Evolutionary conservation across 2,113 vertebrate genomes (phyloP).

Genomic region (Ramphastos sulfuratus): DNA sequence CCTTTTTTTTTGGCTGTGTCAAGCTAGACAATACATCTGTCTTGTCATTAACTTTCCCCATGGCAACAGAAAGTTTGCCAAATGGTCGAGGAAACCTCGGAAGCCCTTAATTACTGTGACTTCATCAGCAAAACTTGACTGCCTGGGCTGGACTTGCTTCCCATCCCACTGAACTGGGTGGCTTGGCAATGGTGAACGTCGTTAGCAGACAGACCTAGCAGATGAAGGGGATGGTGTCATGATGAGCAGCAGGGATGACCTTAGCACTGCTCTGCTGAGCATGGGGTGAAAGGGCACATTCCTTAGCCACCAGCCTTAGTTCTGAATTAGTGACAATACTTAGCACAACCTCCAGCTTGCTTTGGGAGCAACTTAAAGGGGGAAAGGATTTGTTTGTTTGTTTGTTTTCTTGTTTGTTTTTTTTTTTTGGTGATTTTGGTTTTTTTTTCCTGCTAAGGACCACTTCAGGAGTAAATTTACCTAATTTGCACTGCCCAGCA

Average conservation of each 20-base stretch:
- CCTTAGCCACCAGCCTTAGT: neutral
- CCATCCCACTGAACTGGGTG: neutral
- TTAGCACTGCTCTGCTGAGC: neutral
- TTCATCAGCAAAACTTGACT: conserved; percentile 16
- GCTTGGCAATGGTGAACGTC: neutral
- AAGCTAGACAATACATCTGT: conserved; percentile 38
- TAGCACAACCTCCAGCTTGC: neutral
- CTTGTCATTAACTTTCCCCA: conserved; percentile 39
- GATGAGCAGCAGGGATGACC: rapidly evolving
- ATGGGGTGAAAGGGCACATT: neutral
- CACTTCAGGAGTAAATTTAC: no score
- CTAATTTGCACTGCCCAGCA: neutral
- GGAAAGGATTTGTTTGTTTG: neutral
- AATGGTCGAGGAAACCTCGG: neutral
- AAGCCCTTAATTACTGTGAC: conserved; percentile 28
- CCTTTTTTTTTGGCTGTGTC: conserved; percentile 52
- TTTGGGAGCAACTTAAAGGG: neutral
- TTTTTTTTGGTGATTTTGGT: no score
- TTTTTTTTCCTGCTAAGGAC: neutral
- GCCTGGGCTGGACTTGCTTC: neutral
- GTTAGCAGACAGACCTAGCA: neutral
- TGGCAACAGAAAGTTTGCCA: neutral
- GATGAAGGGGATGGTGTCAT: rapidly evolving
- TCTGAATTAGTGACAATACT: neutral
- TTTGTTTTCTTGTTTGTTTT: no score